Conservation (phyloP, 2,888 invertebrate species). For the Folsomia candida region DNA sequence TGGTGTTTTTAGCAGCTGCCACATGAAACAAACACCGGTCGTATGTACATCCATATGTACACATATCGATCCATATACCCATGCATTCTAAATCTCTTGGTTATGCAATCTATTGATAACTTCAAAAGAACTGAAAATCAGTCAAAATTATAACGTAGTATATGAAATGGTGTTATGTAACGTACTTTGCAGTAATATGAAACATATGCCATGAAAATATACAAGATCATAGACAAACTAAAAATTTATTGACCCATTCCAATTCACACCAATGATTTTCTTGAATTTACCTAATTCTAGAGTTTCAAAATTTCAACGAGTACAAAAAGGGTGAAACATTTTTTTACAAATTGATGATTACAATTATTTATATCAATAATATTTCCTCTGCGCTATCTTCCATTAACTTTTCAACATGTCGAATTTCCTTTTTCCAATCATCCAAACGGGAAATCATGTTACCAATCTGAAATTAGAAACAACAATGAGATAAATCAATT, state of each 20-base stretch:
- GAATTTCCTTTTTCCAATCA: constrained; percentile 72
- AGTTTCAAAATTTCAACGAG: too few relatives aligned
- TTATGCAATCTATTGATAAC: too few relatives aligned
- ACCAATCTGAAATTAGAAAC: constrained; percentile 61
- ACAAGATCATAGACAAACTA: too few relatives aligned
- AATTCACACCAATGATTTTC: too few relatives aligned
- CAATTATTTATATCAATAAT: constrained; percentile 62
- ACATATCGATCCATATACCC: not conserved
- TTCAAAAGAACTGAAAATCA: too few relatives aligned
- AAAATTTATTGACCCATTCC: not conserved
- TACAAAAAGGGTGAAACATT: not conserved
- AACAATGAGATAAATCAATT: constrained; percentile 10
- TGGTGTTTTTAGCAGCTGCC: not conserved
- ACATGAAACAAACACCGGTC: not conserved
- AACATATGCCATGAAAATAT: too few relatives aligned
- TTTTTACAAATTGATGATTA: not conserved
- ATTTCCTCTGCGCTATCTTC: constrained; percentile 76
- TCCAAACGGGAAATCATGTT: constrained; percentile 67
- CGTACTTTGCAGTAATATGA: too few relatives aligned
- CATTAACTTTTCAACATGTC: constrained; percentile 68
- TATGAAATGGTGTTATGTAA: too few relatives aligned
- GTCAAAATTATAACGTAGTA: too few relatives aligned
- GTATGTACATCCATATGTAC: constrained; percentile 2
- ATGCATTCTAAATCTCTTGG: too few relatives aligned
- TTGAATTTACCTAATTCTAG: too few relatives aligned